A percentile compares a stretch with the other conserved stretches of the same genome.
Conservation (phyloP, 2,113 vertebrate genomes). For the Microtus montanus region DNA sequence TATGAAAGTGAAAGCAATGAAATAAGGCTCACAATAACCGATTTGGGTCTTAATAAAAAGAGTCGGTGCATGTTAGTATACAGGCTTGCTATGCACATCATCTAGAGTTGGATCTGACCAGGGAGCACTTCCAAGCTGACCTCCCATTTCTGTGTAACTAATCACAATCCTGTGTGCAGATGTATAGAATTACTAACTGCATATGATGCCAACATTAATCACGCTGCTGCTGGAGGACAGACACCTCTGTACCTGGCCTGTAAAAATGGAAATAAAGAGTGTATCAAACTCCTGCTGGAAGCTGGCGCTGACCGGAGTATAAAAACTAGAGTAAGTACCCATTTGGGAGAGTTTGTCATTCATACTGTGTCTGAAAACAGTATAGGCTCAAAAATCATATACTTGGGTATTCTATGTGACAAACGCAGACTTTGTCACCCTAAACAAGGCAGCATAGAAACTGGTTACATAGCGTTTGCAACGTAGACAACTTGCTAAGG, state of each 20-base stretch:
- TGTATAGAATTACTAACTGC: conserved; percentile 92
- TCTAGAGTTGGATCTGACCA: background rate
- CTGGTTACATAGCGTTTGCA: background rate
- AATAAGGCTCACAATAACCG: background rate
- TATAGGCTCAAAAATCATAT: background rate
- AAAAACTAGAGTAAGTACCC: conserved; percentile 88
- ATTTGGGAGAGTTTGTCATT: background rate
- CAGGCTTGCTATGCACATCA: background rate
- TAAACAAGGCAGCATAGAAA: background rate
- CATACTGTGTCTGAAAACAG: background rate
- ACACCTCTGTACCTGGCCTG: conserved; percentile 93
- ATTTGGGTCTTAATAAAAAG: background rate
- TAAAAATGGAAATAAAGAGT: conserved; percentile 89
- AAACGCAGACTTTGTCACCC: background rate
- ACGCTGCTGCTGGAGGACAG: conserved; percentile 88
- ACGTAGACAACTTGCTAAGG: background rate
- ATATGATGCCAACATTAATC: conserved; percentile 90
- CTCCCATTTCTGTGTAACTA: conserved; percentile 12
- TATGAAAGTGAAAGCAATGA: background rate
- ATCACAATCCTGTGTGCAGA: conserved; percentile 82
- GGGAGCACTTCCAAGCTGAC: background rate
- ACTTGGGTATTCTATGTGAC: background rate
- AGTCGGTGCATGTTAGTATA: background rate
- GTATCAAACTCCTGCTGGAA: conserved; percentile 89
- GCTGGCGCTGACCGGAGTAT: conserved; percentile 88